Base-by-base conservation (phyloP, 2,113 vertebrate species). In the Anarhynchus alexandrinus region DNA sequence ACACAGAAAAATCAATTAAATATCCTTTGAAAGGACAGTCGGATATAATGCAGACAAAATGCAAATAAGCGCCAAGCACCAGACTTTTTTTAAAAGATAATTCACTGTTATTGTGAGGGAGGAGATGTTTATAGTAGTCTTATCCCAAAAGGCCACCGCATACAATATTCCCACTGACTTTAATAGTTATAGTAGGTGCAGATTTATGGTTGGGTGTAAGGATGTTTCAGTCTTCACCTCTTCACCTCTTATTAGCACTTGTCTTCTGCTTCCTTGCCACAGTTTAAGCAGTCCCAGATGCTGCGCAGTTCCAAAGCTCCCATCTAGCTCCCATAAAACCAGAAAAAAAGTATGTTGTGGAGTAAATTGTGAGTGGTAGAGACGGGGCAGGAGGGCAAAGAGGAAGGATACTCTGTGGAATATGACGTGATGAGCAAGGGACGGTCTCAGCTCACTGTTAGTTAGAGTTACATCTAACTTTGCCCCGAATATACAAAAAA, bases 171-270 rank as follows among this genome's bases (percentile, higher is more conserved):
- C n/a, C 30, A 93, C 59, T 93, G 86, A 93, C 93, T 95, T 95
- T 70, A 95, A 88, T 66, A 95, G 86, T 82, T 80, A 88, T 16
- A 70, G 87, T 84, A 96, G 90, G 85, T 77, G 82, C 79, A 86
- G 94, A 96, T 95, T 96, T 96, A 95, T 77, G 58, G 70, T 34
- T 85, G 92, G 61, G 84, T 87, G 66, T 90, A 94, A 93, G 94
- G 90, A 95, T 79, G 62, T 90, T 94, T 93, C 91, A 94, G 70
- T 72, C 82, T 93, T 95, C 95, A 96, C 91, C 80, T 93, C 88
- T 94, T 96, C 94, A 95, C 95, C 91, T 94, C 90, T 95, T 96
- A 96, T 95, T 96, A 96, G 92, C 93, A 90, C 93, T 96, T 96
- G 94, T 94, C 95, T 96, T 91, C 74, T 96, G 71, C 93, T 96